Evolutionary conservation across 2,888 invertebrate genomes (phyloP), one percentile per base, ranked within the genome.

Genomic region (Mechanitis mazaeus): DNA sequence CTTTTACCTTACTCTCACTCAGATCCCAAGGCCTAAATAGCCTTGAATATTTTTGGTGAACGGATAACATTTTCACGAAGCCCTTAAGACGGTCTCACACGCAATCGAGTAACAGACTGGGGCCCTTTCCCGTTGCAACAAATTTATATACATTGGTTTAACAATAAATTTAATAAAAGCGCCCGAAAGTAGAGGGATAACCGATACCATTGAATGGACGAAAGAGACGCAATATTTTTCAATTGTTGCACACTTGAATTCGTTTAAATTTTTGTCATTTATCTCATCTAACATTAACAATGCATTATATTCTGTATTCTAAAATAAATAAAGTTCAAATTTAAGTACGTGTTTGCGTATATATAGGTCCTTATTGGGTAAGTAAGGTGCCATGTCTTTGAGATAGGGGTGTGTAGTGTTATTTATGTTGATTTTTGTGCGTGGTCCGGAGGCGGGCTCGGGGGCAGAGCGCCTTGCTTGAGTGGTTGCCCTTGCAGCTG

Each of bases 11-110:
- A 61, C 70, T 77, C 56, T 82, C 86, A 84, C 85, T 87, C 66
- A 84, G 84, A 77, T 93, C 93, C 93, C 93, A 93, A 61, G 93
- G 93, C 70, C 93, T 90, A 73, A 93, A 93, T 31, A 93, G 82
- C 72, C 92, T 88, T 54, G 92, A 91, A 66, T 84, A 87, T 73
- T 75, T 86, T 72, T 81, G 83, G 61, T 83, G 81, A 57, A 75
- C 76, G 65, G 85, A 85, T 71, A 83, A 75, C 90, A 90, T 89
- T 74, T 75, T 80, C 62, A 58, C 66, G 64, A 67, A 60, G 66
- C 61, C 65, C 65, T 68, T 60, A 59, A 75, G 79, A 72, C 78
- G 75, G 74, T 75, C 68, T 76, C 83, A 77, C 85, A 72, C 78
- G 77, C 83, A 81, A 76, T 72, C 69, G 72, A 73, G 74, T 76